These are phyloP conservation scores for Cercocebus atys DNA, from an alignment of 2,113 vertebrate species.

Conservation along the genomic window DNA sequence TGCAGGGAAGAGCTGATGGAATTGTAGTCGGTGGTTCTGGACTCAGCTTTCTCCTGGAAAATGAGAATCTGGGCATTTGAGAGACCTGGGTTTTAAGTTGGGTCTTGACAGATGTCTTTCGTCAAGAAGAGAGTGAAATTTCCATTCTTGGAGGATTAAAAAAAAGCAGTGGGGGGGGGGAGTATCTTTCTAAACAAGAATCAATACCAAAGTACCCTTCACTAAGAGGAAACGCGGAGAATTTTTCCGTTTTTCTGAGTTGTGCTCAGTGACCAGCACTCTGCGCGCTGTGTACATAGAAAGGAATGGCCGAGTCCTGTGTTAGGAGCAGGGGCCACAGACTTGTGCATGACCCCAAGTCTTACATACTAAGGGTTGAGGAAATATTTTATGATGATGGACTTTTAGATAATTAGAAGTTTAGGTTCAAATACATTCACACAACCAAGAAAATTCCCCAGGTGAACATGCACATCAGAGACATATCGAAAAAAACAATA, in stretches of 20 bases:
- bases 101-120: not conserved
- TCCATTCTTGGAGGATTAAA: not conserved
- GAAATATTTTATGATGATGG: not conserved
- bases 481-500: not conserved
- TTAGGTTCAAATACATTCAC: not conserved
- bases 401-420: not conserved
- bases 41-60: not conserved
- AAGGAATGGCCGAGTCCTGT: fast-evolving
- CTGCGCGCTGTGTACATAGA: fast-evolving
- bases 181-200: not conserved
- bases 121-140: not conserved
- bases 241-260: not conserved
- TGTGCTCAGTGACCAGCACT: too few species aligned
- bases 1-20: fast-evolving
- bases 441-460: not conserved
- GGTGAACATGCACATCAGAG: too few species aligned
- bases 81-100: not conserved
- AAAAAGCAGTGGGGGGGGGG: fast-evolving
- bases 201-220: too few species aligned
- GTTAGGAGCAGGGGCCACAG: fast-evolving
- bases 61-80: not conserved
- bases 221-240: fast-evolving
- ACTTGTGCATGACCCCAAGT: not conserved
- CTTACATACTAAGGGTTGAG: not conserved
- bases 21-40: fast-evolving